Base-by-base conservation (phyloP, 2,888 invertebrate genomes). In the Leucozona laternaria region DNA sequence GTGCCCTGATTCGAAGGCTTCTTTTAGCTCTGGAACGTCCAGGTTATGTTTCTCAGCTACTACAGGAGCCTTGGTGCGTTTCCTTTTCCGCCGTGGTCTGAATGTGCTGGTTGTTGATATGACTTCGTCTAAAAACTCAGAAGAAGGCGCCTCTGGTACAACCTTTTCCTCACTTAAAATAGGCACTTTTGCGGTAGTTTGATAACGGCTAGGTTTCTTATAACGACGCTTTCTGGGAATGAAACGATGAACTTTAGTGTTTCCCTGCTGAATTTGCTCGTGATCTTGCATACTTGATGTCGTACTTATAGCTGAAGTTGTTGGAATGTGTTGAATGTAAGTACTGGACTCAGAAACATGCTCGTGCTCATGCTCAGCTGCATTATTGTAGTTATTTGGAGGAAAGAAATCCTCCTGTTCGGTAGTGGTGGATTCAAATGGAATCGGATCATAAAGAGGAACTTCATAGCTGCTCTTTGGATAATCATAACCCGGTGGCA, bases 401-500 rank as follows among this genome's bases (percentile, higher is more conserved):
- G 86, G 86, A 22, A 86, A 86, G 45, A 53, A 79, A 20, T 86
- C 86, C 6, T 90, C 86, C 4, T 90, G 89, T 6, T 90, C 89
- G 13, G 90, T 83, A 8, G 90, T 88, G 43, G 89, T 90, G 15
- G 91, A 88, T 31, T 91, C 91, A 45, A 91, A 92, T 5, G 91
- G 91, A 83, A 91, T 89, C 2, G 91, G 90, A 85, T 92, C 92
- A 34, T 92, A 92, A 20, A 92, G 89, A 34, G 93, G 92, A n/a
- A 92, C 92, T 82, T 92, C 92, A 78, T 93, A 92, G 58, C 93
- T 92, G 8, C 91, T 91, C 78, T 92, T 92, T 13, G 92, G 91
- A 28, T 90, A 92, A 43, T 92, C 90, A 40, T 91, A 92, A 4
- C 91, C 89, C 0, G 92, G 91, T 34, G 90, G 90, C 76, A 90